These are phyloP conservation scores for Pelobates fuscus DNA, from an alignment of 2,113 vertebrate genomes.

Conservation along the genomic window DNA sequence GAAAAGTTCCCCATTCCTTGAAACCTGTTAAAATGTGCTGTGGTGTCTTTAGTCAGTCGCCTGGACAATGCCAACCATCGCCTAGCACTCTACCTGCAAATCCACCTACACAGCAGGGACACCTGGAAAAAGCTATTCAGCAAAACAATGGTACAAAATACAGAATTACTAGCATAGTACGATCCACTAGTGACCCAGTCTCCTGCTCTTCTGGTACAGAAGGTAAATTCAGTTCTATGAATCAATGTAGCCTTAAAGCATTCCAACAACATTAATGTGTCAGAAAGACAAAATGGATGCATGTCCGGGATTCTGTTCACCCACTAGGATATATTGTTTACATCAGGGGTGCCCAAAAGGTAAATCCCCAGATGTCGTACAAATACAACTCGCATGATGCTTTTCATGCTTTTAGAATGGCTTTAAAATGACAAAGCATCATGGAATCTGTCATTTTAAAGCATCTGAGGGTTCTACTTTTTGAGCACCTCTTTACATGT, in stretches of 20 bases:
- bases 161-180: conserved; percentile 73
- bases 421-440: too few relatives aligned
- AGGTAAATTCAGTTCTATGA: conserved; percentile 68
- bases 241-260: fast-evolving
- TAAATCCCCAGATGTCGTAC: too few relatives aligned
- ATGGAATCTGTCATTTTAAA: too few relatives aligned
- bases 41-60: conserved; percentile 71
- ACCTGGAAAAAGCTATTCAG: conserved; percentile 57
- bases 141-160: conserved; percentile 56
- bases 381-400: too few relatives aligned
- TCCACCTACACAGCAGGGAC: conserved; percentile 5
- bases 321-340: too few relatives aligned
- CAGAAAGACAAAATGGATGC: not conserved
- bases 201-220: conserved; percentile 71
- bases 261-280: too few relatives aligned
- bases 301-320: not conserved
- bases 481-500: too few relatives aligned
- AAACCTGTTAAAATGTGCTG: conserved; percentile 77
- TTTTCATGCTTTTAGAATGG: too few relatives aligned
- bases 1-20: conserved; percentile 55
- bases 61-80: conserved; percentile 59
- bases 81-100: conserved; percentile 60
- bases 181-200: conserved; percentile 89
- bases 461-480: too few relatives aligned
- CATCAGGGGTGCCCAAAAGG: too few relatives aligned